phyloP scores from a whole-genome alignment of 2,888 invertebrate species.

The Sinelater perroti region DNA sequence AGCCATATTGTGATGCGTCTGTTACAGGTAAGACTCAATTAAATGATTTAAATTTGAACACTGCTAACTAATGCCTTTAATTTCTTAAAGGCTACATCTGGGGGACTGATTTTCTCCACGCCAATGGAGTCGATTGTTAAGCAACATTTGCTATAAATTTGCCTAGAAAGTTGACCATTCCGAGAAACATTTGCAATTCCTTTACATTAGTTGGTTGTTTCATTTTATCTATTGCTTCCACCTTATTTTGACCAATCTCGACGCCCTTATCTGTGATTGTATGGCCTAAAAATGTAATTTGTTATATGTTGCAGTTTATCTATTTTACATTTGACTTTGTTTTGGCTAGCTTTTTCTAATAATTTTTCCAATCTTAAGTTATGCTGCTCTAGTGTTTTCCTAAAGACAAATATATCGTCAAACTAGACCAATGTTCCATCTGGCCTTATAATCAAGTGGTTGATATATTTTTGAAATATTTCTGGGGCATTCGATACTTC shows the following conservation, averaged over 20 bases:
- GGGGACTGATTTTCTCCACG: conserved; percentile 30
- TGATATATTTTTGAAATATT: conserved; percentile 44
- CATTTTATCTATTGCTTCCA: conserved; percentile 28
- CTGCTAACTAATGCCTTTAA: conserved; percentile 21
- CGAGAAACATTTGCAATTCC: conserved; percentile 33
- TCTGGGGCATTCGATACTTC: conserved; percentile 42
- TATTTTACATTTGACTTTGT: conserved; percentile 40
- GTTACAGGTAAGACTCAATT: conserved; percentile 19
- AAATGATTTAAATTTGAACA: conserved; percentile 22
- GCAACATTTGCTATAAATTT: conserved; percentile 7
- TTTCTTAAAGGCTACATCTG: conserved; percentile 24
- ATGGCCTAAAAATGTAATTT: conserved; percentile 45
- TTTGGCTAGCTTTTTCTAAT: conserved; percentile 36
- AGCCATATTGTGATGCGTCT: conserved; percentile 26
- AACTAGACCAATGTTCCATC: conserved; percentile 43
- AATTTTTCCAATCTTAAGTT: conserved; percentile 38
- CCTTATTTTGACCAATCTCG: conserved; percentile 23
- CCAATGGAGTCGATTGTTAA: neutral
- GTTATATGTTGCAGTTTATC: conserved; percentile 41
- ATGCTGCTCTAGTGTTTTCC: conserved; percentile 41
- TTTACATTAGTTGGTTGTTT: conserved; percentile 25
- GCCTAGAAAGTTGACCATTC: conserved; percentile 34
- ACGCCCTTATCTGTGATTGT: conserved; percentile 40
- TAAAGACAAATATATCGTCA: conserved; percentile 44
- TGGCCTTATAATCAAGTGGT: conserved; percentile 43